These are phyloP conservation scores for Piaya cayana DNA, from an alignment of 2,113 vertebrate genomes.

Conservation along the genomic window DNA sequence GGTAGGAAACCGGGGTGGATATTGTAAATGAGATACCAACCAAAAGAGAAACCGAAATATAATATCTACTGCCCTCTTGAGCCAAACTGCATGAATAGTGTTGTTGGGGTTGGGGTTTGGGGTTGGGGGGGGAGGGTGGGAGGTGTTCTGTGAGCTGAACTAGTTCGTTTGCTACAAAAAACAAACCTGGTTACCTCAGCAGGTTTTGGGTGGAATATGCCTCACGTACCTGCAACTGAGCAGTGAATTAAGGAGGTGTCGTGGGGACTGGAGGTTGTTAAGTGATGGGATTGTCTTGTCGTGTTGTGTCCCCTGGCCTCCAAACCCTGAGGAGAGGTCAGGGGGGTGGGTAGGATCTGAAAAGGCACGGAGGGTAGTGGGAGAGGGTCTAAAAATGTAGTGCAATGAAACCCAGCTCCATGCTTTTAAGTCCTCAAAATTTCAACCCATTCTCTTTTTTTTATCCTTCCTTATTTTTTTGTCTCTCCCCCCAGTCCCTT, in stretches of 20 bases:
- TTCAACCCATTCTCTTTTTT: not conserved
- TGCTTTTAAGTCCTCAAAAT: conserved; percentile 47
- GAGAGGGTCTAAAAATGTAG: not conserved
- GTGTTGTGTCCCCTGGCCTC: not conserved
- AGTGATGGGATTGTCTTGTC: not conserved
- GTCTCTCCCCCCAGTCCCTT: not conserved
- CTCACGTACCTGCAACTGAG: not conserved
- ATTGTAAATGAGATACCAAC: conserved; percentile 19
- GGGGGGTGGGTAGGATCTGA: not conserved
- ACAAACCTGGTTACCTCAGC: conserved; percentile 5
- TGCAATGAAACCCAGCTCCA: conserved; percentile 29
- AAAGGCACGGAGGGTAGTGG: not conserved
- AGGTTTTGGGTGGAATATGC: conserved; percentile 9
- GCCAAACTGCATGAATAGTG: conserved; percentile 33
- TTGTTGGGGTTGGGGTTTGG: not conserved
- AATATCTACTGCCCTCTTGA: conserved; percentile 63
- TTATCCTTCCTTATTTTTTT: too few relatives aligned
- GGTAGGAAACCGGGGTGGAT: conserved; percentile 20
- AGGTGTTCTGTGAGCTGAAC: not conserved
- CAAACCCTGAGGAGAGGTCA: not conserved
- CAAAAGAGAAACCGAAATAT: conserved; percentile 31
- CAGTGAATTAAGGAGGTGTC: not conserved
- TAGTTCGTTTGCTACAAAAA: not conserved
- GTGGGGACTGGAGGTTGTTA: conserved; percentile 5
- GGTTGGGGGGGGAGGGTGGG: not conserved